Base-by-base conservation (phyloP, 1,140 invertebrate species). In the Bombus fervidus region DNA sequence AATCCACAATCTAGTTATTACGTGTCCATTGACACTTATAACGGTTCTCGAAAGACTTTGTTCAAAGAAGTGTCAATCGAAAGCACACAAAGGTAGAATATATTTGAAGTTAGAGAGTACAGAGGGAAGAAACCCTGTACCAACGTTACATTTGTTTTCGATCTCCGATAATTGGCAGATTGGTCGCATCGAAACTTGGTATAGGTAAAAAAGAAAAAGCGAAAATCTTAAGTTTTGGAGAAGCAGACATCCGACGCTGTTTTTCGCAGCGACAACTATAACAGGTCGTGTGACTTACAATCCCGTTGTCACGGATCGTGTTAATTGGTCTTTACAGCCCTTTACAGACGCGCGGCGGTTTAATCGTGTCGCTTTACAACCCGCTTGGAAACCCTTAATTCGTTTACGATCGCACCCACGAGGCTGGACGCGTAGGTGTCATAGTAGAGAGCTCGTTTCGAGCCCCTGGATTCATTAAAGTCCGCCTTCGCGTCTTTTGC, bases 301-400 rank as follows among this genome's bases (percentile, higher is more conserved):
- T 93, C 90, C 89, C 80, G 87, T 89, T 92, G 89, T 90, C 91
- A 87, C 89, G 76, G 81, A 72, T 75, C 87, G 92, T 91, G 92
- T 94, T 94, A 94, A 94, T 93, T 93, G 93, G 91, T 86, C 88
- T 91, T 92, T 91, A 92, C 86, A 89, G 39, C 78, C 84, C 73
- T 92, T 92, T 91, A 90, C 89, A 92, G 77, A 87, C 75, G 47
- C 47, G 18, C 18, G 59, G 87, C 78, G 76, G 90, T 93, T 64
- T 94, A 94, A 94, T 93, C 91, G 92, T 89, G 93, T 93, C 90
- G 92, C 81, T 94, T 94, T 94, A 94, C 91, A 93, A 83, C 92
- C 76, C 43, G 85, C 83, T 83, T 87, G 89, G 80, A 90, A 91
- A 91, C 83, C 90, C 92, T 93, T 92, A 93, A 93, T 93, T 93